Percentiles rank a stretch among this genome's conserved stretches.
Conservation (phyloP, 2,113 vertebrate genomes). For the Paraplagusia blochii region DNA sequence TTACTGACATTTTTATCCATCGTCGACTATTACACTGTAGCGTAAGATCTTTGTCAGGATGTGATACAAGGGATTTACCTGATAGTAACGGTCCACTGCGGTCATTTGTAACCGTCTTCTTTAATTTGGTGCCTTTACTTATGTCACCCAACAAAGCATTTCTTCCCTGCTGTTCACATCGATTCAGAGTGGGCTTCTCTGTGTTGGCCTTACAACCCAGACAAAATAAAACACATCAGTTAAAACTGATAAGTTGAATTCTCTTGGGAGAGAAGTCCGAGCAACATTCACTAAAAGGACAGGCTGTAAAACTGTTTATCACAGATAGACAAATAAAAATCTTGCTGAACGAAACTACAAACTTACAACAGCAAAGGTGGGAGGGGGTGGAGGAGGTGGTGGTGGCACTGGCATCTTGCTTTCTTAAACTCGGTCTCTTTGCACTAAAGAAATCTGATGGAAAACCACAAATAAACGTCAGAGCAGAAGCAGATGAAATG, state of each 20-base stretch:
- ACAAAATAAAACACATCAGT: background rate
- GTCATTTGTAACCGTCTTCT: constrained; percentile 95
- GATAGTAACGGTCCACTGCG: constrained; percentile 87
- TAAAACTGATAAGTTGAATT: background rate
- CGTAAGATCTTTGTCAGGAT: too few species aligned
- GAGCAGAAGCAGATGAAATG: too few species aligned
- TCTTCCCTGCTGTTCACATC: constrained; percentile 81
- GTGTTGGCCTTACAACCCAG: constrained; percentile 82
- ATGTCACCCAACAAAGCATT: constrained; percentile 90
- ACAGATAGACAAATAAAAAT: background rate
- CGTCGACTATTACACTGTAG: too few species aligned
- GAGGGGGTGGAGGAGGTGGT: constrained; percentile 81
- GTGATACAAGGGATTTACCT: too few species aligned
- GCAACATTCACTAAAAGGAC: too few species aligned
- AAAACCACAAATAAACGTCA: too few species aligned
- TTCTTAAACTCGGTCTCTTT: constrained; percentile 55
- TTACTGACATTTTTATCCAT: too few species aligned
- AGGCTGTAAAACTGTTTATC: background rate
- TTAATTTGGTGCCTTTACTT: constrained; percentile 85
- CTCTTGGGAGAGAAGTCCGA: too few species aligned
- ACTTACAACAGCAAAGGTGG: constrained; percentile 82
- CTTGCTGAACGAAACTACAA: background rate
- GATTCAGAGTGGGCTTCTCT: constrained; percentile 84
- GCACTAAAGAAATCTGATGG: constrained; percentile 21
- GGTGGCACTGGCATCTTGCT: constrained; percentile 84